Evolutionary conservation across 2,888 invertebrate genomes (phyloP), one percentile per base, ranked within the genome.

Genomic region (Cantharis flavilabris): DNA sequence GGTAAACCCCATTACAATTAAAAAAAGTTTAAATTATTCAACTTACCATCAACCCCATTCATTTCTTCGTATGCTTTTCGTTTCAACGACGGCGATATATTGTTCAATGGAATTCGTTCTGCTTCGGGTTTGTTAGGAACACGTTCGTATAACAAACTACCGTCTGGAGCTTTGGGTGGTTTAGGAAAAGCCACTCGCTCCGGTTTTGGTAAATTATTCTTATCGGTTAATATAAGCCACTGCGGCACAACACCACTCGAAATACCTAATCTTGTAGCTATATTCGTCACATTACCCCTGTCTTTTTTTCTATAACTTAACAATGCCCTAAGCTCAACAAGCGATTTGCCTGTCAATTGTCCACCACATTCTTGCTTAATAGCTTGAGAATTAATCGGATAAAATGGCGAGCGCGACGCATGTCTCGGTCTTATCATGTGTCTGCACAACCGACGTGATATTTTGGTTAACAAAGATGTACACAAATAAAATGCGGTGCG

Each of bases 401-500:
- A 93, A 88, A 93, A 93, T 79, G 98, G 97, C 84, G 96, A 94
- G 83, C 98, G 92, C 80, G 98, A 97, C 79, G 96, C 95, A 89
- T 97, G 97, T 18, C 96, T 89, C 5, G 97, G 95, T 84, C 95
- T 93, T 84, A 94, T 91, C 84, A 96, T 92, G 83, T 95, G 94
- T 83, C 95, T 92, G 88, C 97, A 96, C 81, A 98, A 90, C 80
- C 96, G 92, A 79, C 98, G 93, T 74, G 98, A 97, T 80, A 97
- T 93, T 83, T 97, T 92, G 78, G 98, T 97, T 87, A 97, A 92
- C 77, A 96, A 94, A 85, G 97, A 97, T 74, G 96, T 97, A 88
- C 96, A 94, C 86, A 98, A 91, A 90, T 97, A 98, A 91, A 98
- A 98, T 78, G 98, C 98, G 82, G 98, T 97, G 86, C 98, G 93